phyloP scores from a whole-genome alignment of 2,888 invertebrate species.

The Agrypnus murinus region DNA sequence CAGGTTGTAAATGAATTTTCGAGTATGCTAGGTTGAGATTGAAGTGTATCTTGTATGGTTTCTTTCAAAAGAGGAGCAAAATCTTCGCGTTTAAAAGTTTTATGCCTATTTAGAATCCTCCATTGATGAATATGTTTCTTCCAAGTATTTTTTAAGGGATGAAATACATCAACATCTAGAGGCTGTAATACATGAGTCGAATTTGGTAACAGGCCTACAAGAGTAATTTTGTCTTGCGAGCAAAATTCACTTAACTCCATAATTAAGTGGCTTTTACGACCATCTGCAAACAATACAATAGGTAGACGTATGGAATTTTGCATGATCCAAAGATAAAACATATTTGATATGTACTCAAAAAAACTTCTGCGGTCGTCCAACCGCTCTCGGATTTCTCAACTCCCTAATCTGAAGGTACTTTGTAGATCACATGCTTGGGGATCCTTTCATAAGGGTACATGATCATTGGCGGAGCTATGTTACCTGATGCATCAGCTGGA shows the following conservation, averaged over 20 bases:
- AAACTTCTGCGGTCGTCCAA: constrained; percentile 68
- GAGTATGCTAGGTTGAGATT: neutral
- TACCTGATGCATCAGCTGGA: too few species aligned
- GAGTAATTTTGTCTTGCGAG: too few species aligned
- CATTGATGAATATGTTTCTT: constrained; percentile 48
- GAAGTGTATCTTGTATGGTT: neutral
- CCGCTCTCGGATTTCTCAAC: constrained; percentile 68
- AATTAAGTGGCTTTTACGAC: constrained; percentile 65
- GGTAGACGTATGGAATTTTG: constrained; percentile 56
- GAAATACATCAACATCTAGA: too few species aligned
- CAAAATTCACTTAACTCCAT: too few species aligned
- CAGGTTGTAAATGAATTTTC: neutral
- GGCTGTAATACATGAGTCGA: constrained; percentile 59
- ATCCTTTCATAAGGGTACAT: constrained; percentile 63
- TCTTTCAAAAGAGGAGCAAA: constrained; percentile 59
- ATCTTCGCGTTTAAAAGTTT: constrained; percentile 42
- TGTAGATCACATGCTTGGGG: constrained; percentile 56
- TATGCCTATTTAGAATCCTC: constrained; percentile 56
- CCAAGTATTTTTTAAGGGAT: too few species aligned
- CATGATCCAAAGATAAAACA: constrained; percentile 31
- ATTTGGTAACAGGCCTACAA: too few species aligned
- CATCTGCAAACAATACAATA: constrained; percentile 60
- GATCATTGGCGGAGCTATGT: constrained; percentile 53
- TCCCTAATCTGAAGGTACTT: constrained; percentile 64
- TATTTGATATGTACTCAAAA: constrained; percentile 66